phyloP scores from a whole-genome alignment of 2,888 invertebrate genomes.

The Pteria penguin region DNA sequence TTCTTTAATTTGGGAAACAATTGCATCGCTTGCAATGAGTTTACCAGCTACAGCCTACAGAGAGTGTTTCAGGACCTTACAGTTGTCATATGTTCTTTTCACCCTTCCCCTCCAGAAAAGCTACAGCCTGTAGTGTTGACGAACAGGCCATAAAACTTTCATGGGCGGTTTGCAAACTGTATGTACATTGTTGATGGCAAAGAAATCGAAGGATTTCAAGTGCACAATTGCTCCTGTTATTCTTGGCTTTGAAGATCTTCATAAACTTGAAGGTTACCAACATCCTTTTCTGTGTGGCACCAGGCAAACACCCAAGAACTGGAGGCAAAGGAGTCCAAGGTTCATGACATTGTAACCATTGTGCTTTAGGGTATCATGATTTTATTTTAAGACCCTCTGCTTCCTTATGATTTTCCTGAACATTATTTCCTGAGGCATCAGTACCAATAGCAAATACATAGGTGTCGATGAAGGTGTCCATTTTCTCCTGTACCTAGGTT shows the following conservation, averaged over 20 bases:
- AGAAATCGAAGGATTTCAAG: slow-evolving; percentile 24
- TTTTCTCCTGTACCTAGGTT: slow-evolving; percentile 1
- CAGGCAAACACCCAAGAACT: slow-evolving; percentile 2
- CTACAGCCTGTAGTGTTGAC: no score
- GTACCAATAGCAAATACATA: slow-evolving; percentile 2
- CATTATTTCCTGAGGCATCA: neutral
- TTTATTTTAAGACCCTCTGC: neutral
- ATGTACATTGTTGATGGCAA: slow-evolving; percentile 3
- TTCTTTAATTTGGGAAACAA: no score
- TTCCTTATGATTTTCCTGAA: neutral
- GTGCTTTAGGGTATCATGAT: slow-evolving; percentile 12
- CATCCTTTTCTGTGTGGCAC: slow-evolving; percentile 5
- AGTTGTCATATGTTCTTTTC: no score
- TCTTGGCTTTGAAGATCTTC: neutral
- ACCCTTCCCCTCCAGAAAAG: no score
- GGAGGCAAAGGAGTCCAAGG: neutral
- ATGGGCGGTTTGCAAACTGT: slow-evolving; percentile 1
- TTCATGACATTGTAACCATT: neutral
- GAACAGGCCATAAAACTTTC: slow-evolving; percentile 20
- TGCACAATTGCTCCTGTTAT: slow-evolving; percentile 8
- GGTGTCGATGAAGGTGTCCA: slow-evolving; percentile 2
- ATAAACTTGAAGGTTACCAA: neutral
- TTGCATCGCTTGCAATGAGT: no score
- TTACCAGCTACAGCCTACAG: no score
- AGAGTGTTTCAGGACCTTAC: no score